Evolutionary conservation across 2,797 vertebrate species (phyloP).

Genomic region (Bufotes viridis): DNA sequence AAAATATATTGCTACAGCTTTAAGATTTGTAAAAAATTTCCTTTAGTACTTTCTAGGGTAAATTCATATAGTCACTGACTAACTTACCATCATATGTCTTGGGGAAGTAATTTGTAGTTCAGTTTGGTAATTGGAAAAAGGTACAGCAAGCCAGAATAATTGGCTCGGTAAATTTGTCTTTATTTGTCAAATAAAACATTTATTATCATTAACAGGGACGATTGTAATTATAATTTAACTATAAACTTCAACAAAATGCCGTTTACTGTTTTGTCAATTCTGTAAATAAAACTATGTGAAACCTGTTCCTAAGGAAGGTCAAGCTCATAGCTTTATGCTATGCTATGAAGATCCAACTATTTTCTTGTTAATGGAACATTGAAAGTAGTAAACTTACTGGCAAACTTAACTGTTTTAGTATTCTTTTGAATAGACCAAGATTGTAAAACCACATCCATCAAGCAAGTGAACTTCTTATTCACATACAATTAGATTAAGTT

Average conservation of each 20-base stretch:
- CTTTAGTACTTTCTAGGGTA: neutral
- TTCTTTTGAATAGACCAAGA: conserved; percentile 30
- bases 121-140: neutral
- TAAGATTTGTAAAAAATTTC: neutral
- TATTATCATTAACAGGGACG: conserved; percentile 7
- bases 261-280: conserved; percentile 21
- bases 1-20: neutral
- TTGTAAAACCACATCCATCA: conserved; percentile 63
- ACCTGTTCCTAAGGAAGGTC: neutral
- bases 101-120: neutral
- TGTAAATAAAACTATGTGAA: neutral
- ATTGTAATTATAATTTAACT: conserved; percentile 11
- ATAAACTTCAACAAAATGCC: neutral
- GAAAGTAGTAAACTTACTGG: conserved; percentile 20
- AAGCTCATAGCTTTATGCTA: conserved; percentile 11
- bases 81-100: neutral
- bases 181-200: conserved; percentile 38
- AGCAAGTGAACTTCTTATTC: conserved; percentile 60
- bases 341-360: neutral
- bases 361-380: conserved; percentile 7
- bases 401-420: conserved; percentile 29
- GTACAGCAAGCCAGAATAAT: neutral
- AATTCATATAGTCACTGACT: neutral
- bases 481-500: conserved; percentile 67
- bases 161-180: conserved; percentile 21